Conservation (phyloP, 2,113 vertebrate genomes). For the Malurus cyaneus region DNA sequence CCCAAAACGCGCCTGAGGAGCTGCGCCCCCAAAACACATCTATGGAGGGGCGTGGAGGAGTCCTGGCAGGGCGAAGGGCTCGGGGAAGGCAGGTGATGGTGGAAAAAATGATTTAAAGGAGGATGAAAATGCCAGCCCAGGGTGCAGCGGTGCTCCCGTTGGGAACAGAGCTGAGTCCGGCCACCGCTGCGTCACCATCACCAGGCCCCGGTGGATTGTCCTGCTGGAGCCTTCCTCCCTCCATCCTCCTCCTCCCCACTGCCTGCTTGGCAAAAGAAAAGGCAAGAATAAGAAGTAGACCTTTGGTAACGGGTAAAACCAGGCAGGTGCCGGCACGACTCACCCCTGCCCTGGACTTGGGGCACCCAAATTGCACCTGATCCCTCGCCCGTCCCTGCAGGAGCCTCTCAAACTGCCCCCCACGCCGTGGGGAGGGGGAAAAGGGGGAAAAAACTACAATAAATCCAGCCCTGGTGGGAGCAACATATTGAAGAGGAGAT, state of each 20-base stretch:
- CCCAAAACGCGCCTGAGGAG: background rate
- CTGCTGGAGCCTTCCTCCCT: background rate
- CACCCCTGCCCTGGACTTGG: background rate
- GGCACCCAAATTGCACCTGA: background rate
- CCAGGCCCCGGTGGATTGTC: background rate
- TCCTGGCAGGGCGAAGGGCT: background rate
- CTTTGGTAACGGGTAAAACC: background rate
- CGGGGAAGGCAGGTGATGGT: rapidly evolving
- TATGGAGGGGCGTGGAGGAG: background rate
- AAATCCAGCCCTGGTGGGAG: slow-evolving; percentile 32
- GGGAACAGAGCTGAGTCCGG: background rate
- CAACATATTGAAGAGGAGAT: slow-evolving; percentile 57
- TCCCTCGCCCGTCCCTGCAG: background rate
- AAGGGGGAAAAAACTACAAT: background rate
- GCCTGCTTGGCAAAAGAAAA: background rate
- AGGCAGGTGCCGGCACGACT: background rate
- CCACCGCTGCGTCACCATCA: background rate
- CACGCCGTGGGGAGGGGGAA: background rate
- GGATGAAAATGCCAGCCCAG: background rate
- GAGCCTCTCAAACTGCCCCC: background rate
- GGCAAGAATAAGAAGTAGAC: too few relatives aligned
- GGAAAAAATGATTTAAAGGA: background rate
- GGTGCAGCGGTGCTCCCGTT: background rate
- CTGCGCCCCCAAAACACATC: background rate
- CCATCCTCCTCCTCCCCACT: background rate